These are phyloP conservation scores for Bemisia tabaci DNA, from an alignment of 1,140 invertebrate genomes.

Conservation along the genomic window DNA sequence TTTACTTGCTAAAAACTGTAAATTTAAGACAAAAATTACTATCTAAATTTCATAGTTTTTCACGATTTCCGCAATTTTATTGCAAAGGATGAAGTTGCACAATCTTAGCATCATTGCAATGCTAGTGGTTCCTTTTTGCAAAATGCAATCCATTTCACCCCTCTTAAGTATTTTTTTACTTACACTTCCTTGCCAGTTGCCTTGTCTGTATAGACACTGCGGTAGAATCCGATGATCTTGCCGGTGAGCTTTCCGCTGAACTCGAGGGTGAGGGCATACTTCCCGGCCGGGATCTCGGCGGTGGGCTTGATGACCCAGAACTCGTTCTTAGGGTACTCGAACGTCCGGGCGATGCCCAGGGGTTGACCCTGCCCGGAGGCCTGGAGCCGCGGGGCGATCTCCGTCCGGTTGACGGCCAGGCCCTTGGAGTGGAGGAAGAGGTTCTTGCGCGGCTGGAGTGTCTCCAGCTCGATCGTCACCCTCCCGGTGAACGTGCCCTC, in stretches of 20 bases:
- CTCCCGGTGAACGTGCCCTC: conserved; percentile 52
- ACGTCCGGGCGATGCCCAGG: conserved; percentile 26
- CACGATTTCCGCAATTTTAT: too few species aligned
- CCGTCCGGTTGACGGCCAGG: conserved; percentile 35
- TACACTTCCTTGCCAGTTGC: conserved; percentile 42
- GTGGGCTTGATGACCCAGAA: conserved; percentile 47
- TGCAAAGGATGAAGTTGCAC: too few species aligned
- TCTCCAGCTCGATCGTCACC: conserved; percentile 52
- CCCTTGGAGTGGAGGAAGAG: conserved; percentile 56
- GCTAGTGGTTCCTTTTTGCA: too few species aligned
- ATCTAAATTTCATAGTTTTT: too few species aligned
- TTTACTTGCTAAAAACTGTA: too few species aligned
- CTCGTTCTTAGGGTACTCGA: conserved; percentile 42
- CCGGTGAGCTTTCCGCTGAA: conserved; percentile 52
- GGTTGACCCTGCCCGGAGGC: conserved; percentile 13
- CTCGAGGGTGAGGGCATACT: conserved; percentile 46
- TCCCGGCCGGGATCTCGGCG: conserved; percentile 37
- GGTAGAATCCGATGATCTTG: conserved; percentile 64
- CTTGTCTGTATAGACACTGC: conserved; percentile 50
- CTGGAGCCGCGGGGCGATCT: conserved; percentile 3
- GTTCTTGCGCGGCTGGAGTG: conserved; percentile 39
- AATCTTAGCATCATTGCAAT: too few species aligned
- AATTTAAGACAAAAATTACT: too few species aligned
- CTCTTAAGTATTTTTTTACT: too few species aligned
- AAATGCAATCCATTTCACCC: too few species aligned